These are phyloP conservation scores for Phyllotreta striolata DNA, from an alignment of 2,888 invertebrate species.

Conservation along the genomic window DNA sequence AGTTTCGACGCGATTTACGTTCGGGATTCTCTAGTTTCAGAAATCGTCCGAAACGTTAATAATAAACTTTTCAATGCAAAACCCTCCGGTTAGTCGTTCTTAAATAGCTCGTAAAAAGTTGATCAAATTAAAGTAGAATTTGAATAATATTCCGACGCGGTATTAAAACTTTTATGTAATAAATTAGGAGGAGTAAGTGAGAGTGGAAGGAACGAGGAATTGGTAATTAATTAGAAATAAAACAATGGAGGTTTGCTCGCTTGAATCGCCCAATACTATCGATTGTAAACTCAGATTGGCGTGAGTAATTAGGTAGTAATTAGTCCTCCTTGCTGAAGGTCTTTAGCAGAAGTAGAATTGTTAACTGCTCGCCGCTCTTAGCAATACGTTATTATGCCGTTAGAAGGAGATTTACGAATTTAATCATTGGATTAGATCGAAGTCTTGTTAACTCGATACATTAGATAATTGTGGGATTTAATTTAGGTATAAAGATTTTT, in stretches of 20 bases:
- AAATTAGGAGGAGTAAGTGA: too few species aligned
- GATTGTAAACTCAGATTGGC: conserved; percentile 32
- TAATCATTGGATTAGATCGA: conserved; percentile 54
- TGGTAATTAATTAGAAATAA: too few species aligned
- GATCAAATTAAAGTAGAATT: too few species aligned
- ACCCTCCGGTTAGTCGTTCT: too few species aligned
- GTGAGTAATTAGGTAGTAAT: conserved; percentile 50
- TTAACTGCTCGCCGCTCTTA: conserved; percentile 52
- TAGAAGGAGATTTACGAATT: conserved; percentile 53
- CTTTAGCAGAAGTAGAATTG: conserved; percentile 51
- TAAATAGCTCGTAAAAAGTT: too few species aligned
- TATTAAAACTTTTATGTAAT: too few species aligned
- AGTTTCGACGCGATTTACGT: conserved; percentile 5
- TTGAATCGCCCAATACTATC: conserved; percentile 11
- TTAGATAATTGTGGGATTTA: too few species aligned
- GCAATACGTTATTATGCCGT: conserved; percentile 56
- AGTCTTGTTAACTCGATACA: conserved; percentile 45
- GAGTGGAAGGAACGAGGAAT: too few species aligned
- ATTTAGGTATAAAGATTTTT: too few species aligned
- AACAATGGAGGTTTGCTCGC: not conserved
- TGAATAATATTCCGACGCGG: too few species aligned
- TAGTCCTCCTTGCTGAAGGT: conserved; percentile 45
- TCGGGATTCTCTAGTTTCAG: not conserved
- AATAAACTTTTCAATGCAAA: too few species aligned
- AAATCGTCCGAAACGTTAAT: not conserved